phyloP scores from a whole-genome alignment of 1,140 invertebrate genomes.

The Oppia nitens region DNA sequence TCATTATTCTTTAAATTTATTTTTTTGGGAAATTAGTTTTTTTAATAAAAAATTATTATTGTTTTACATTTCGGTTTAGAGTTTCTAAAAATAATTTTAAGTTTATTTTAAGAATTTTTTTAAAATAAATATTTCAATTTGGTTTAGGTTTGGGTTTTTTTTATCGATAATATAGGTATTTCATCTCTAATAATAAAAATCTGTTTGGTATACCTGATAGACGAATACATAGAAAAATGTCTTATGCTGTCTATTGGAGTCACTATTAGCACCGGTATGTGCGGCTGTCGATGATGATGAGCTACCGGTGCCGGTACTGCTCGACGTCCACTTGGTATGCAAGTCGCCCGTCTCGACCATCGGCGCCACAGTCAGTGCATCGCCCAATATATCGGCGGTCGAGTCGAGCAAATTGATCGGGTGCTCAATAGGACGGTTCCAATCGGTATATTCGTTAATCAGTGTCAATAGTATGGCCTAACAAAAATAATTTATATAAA shows the following conservation, averaged over 20 bases:
- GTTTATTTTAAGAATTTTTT: no score
- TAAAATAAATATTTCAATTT: no score
- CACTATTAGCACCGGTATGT: not conserved
- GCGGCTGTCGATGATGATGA: conserved; percentile 25
- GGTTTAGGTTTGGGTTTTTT: not conserved
- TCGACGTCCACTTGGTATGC: conserved; percentile 42
- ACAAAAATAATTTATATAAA: no score
- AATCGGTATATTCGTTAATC: conserved; percentile 93
- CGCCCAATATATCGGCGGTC: conserved; percentile 77
- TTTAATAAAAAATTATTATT: no score
- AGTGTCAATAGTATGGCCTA: conserved; percentile 90
- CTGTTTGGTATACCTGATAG: conserved; percentile 1
- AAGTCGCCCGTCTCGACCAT: conserved; percentile 76
- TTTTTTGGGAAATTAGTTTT: no score
- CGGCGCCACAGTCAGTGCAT: conserved; percentile 81
- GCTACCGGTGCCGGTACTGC: not conserved
- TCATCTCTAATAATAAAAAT: not conserved
- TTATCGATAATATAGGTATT: not conserved
- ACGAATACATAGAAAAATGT: conserved; percentile 10
- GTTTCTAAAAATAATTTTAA: not conserved
- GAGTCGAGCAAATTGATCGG: conserved; percentile 76
- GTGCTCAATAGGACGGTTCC: conserved; percentile 81
- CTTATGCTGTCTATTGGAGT: not conserved
- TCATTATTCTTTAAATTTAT: no score
- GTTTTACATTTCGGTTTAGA: no score